These are phyloP conservation scores for Argyresthia albistria DNA, from an alignment of 2,888 invertebrate genomes.

Conservation along the genomic window DNA sequence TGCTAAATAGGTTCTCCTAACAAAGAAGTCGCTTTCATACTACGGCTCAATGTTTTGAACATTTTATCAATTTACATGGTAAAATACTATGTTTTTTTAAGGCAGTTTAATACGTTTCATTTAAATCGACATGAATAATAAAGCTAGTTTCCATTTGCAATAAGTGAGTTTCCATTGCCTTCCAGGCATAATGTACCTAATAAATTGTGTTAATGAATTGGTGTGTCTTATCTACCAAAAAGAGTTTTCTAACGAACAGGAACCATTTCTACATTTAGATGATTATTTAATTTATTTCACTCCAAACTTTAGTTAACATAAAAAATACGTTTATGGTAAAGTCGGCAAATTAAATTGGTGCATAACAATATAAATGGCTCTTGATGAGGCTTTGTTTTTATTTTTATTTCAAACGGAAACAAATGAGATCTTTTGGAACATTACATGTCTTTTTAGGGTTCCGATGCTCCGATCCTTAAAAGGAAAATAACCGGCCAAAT, in stretches of 20 bases:
- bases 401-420: conserved; percentile 24
- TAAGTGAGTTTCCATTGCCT: background rate
- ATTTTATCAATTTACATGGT: background rate
- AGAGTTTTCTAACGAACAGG: background rate
- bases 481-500: too few species aligned
- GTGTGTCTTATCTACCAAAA: background rate
- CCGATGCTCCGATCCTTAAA: too few species aligned
- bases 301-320: background rate
- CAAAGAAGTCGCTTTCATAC: conserved; percentile 25
- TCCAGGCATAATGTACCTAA: background rate
- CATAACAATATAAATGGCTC: conserved; percentile 14
- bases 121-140: background rate
- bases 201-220: background rate
- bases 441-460: too few species aligned
- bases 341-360: conserved; percentile 14
- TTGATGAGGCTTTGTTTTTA: conserved; percentile 24
- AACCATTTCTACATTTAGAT: conserved; percentile 19
- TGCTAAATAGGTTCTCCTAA: conserved; percentile 28
- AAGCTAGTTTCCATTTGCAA: background rate
- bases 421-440: conserved; percentile 2
- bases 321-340: conserved; percentile 5
- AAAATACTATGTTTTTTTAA: background rate
- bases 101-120: background rate
- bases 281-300: conserved; percentile 26
- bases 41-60: conserved; percentile 4